These are phyloP conservation scores for Saturnia pavonia DNA, from an alignment of 2,888 invertebrate species.

Conservation along the genomic window DNA sequence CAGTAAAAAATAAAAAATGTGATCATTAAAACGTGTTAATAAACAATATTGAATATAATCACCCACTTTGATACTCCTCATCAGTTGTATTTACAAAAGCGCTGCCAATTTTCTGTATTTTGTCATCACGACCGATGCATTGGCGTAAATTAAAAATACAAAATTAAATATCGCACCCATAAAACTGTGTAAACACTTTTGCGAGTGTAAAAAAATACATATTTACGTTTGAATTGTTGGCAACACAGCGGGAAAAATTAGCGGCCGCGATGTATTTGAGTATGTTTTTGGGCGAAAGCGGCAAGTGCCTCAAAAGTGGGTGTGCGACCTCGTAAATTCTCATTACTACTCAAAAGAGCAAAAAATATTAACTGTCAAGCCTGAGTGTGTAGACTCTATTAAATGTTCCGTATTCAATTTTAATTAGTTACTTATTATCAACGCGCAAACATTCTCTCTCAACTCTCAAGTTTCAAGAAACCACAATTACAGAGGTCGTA, in stretches of 20 bases:
- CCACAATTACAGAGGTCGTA: neutral
- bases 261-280: conserved; percentile 24
- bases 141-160: conserved; percentile 17
- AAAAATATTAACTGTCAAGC: conserved; percentile 28
- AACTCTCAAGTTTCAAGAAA: neutral
- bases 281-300: conserved; percentile 35
- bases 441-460: neutral
- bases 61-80: neutral
- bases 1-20: neutral
- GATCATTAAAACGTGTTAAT: neutral
- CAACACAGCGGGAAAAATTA: conserved; percentile 25
- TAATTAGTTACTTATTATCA: neutral
- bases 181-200: conserved; percentile 21
- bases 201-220: conserved; percentile 26
- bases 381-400: neutral
- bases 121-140: conserved; percentile 17
- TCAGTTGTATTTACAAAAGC: conserved; percentile 9
- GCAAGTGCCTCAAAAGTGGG: conserved; percentile 51
- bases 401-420: conserved; percentile 18
- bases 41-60: neutral
- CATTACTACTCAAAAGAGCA: conserved; percentile 51
- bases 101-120: conserved; percentile 21
- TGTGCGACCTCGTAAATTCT: conserved; percentile 54
- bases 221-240: conserved; percentile 19
- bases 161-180: conserved; percentile 20